These are phyloP conservation scores for Scaptodrosophila lebanonensis DNA, from an alignment of 1,140 invertebrate species.

Conservation along the genomic window DNA sequence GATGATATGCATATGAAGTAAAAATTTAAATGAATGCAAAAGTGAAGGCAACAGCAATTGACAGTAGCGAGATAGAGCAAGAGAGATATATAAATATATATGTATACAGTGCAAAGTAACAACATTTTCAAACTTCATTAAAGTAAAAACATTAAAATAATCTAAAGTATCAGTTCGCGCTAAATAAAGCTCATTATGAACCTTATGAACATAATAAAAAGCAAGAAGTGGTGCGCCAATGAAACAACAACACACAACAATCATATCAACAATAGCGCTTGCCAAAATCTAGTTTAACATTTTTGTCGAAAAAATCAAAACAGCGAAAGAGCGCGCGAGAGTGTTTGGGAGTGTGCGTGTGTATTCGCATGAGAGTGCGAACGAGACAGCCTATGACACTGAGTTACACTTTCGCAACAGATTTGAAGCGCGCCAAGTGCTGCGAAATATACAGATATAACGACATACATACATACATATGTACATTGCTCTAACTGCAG, in stretches of 20 bases:
- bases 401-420: conserved; percentile 56
- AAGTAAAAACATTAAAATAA: conserved; percentile 10
- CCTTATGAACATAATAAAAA: too few species aligned
- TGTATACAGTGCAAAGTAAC: conserved; percentile 3
- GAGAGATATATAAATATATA: conserved; percentile 7
- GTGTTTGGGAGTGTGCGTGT: conserved; percentile 7
- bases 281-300: conserved; percentile 47
- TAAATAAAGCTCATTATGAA: conserved; percentile 38
- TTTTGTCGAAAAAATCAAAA: conserved; percentile 42
- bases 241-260: conserved; percentile 20
- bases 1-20: conserved; percentile 42
- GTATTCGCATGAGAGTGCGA: conserved; percentile 23
- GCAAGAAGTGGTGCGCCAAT: conserved; percentile 29
- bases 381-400: conserved; percentile 40
- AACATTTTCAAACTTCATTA: conserved; percentile 14
- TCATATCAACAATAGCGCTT: conserved; percentile 13
- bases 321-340: conserved; percentile 23
- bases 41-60: conserved; percentile 28
- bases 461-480: conserved; percentile 28
- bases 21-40: conserved; percentile 37
- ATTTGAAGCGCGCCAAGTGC: conserved; percentile 36
- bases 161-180: conserved; percentile 14
- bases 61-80: conserved; percentile 5
- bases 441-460: conserved; percentile 17
- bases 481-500: conserved; percentile 9